phyloP scores from a whole-genome alignment of 1,140 invertebrate genomes.

The Arion vulgaris region DNA sequence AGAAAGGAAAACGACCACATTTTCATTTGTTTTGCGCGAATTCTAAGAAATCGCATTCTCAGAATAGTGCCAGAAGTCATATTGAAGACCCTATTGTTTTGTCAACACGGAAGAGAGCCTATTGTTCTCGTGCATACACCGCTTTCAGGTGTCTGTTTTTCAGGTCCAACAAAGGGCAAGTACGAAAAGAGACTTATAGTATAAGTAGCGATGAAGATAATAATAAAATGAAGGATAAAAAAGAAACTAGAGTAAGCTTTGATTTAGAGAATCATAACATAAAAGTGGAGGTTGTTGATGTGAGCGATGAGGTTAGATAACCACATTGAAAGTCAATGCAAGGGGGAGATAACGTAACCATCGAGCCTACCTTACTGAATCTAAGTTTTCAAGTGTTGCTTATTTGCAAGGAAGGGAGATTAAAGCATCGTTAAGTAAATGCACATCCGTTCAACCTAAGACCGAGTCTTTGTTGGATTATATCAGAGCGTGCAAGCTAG shows the following conservation, averaged over 20 bases:
- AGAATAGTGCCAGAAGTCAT: not conserved
- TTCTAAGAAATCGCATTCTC: not conserved
- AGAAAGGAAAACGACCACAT: not conserved
- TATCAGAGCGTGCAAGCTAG: too few relatives aligned
- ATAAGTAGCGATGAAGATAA: conserved; percentile 42
- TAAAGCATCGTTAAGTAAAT: too few relatives aligned
- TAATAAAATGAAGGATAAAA: not conserved
- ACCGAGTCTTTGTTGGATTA: too few relatives aligned
- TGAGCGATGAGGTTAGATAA: not conserved
- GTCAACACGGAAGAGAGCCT: conserved; percentile 32
- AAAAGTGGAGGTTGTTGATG: conserved; percentile 1
- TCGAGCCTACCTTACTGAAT: too few relatives aligned
- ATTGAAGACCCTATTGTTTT: not conserved
- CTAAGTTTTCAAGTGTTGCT: too few relatives aligned
- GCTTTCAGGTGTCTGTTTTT: conserved; percentile 55
- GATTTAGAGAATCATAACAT: not conserved
- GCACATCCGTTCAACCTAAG: too few relatives aligned
- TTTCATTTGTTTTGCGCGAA: conserved; percentile 28
- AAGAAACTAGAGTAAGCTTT: not conserved
- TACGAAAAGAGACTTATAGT: conserved; percentile 40
- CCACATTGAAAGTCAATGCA: not conserved
- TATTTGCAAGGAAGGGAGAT: too few relatives aligned
- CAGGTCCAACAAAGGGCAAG: conserved; percentile 37
- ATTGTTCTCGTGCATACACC: conserved; percentile 52
- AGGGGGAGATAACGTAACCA: too few relatives aligned